Percentiles rank a stretch among this genome's conserved stretches.
Conservation (phyloP, 2,797 vertebrate genomes). For the Lepilemur septentrionalis region DNA sequence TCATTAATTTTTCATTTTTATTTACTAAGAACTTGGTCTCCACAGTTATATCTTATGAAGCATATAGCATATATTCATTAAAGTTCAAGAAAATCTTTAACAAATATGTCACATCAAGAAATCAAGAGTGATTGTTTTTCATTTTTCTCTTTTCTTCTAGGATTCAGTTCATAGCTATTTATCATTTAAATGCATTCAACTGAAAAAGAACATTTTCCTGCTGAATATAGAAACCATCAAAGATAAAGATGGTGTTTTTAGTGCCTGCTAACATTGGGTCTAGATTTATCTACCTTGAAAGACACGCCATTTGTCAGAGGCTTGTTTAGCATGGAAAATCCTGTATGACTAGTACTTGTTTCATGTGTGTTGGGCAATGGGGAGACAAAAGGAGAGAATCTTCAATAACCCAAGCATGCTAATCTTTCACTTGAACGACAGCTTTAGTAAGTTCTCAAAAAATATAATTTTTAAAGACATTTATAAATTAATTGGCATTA, state of each 20-base stretch:
- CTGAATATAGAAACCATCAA: constrained; percentile 8
- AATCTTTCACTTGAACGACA: neutral
- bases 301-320: constrained; percentile 34
- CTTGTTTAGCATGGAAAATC: constrained; percentile 48
- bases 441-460: neutral
- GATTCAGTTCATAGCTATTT: constrained; percentile 34
- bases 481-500: neutral
- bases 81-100: constrained; percentile 18
- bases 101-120: constrained; percentile 13
- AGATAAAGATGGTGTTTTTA: constrained; percentile 54
- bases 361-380: neutral
- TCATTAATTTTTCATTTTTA: neutral
- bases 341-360: neutral
- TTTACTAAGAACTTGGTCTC: neutral
- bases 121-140: constrained; percentile 31
- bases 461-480: neutral
- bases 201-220: constrained; percentile 45
- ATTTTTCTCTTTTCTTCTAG: constrained; percentile 13
- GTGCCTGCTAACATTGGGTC: neutral
- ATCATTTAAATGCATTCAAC: constrained; percentile 65
- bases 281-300: constrained; percentile 67
- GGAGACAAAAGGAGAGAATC: neutral
- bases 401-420: neutral
- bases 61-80: neutral
- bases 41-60: neutral